These are phyloP conservation scores for Nematolebias whitei DNA, from an alignment of 2,113 vertebrate genomes.

Conservation along the genomic window DNA sequence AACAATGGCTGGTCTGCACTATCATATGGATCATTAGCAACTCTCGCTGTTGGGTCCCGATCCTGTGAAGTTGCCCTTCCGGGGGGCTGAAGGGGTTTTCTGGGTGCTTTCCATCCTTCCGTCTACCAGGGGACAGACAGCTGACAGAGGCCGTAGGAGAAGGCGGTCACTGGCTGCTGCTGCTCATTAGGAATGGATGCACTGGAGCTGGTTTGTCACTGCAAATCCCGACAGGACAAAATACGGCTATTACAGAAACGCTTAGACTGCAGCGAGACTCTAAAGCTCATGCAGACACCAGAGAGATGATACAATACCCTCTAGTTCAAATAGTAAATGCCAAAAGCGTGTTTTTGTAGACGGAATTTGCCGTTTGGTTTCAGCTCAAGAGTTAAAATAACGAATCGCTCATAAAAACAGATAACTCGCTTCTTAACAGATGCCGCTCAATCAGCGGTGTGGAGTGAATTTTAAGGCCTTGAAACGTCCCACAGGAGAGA, in stretches of 20 bases:
- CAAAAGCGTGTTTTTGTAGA: constrained; percentile 30
- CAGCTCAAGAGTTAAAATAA: constrained; percentile 42
- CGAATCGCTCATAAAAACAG: constrained; percentile 34
- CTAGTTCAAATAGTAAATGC: constrained; percentile 39
- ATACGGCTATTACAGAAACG: constrained; percentile 33
- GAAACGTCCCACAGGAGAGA: constrained; percentile 3
- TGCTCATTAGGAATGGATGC: constrained; percentile 60
- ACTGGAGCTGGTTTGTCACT: constrained; percentile 41
- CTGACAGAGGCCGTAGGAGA: constrained; percentile 45
- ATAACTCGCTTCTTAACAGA: constrained; percentile 11
- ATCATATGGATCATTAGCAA: constrained; percentile 69
- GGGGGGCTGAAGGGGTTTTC: constrained; percentile 27
- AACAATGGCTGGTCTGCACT: constrained; percentile 63
- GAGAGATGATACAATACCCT: constrained; percentile 29
- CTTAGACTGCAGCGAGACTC: constrained; percentile 22
- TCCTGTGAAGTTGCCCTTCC: constrained; percentile 41
- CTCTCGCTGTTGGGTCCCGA: constrained; percentile 49
- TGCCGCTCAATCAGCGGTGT: constrained; percentile 1
- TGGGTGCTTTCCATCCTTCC: constrained; percentile 30
- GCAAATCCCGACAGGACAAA: constrained; percentile 42
- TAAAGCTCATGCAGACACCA: constrained; percentile 21
- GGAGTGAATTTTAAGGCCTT: neutral
- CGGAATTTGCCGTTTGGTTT: constrained; percentile 10
- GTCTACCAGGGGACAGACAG: constrained; percentile 40
- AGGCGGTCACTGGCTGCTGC: constrained; percentile 42